Conservation (phyloP, 2,888 invertebrate species). For the Cheilosia vulpina region DNA sequence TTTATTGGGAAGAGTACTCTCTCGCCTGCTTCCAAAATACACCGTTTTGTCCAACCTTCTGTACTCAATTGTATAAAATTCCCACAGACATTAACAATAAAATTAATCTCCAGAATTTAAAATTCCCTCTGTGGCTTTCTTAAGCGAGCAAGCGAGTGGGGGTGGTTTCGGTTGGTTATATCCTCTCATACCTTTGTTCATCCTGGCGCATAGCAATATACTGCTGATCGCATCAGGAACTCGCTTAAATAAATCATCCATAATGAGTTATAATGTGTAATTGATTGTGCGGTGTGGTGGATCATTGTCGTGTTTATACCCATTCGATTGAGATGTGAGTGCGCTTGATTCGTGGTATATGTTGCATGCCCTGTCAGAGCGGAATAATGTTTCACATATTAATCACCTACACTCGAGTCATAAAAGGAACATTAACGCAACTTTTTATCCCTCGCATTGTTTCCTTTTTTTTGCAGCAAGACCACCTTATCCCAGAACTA, state of each 20-base stretch:
- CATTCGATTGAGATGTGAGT: conserved; percentile 48
- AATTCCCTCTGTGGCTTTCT: conserved; percentile 48
- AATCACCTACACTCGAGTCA: background rate
- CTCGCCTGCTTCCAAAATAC: background rate
- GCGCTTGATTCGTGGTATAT: conserved; percentile 1
- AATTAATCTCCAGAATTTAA: conserved; percentile 67
- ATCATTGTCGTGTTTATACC: conserved; percentile 58
- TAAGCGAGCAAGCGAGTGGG: conserved; percentile 36
- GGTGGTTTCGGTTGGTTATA: conserved; percentile 34
- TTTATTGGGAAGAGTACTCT: conserved; percentile 23
- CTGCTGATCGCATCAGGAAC: conserved; percentile 33
- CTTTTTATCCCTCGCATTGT: background rate
- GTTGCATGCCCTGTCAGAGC: conserved; percentile 14
- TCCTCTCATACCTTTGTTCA: background rate
- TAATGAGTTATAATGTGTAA: conserved; percentile 48
- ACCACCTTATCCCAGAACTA: background rate
- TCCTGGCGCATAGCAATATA: conserved; percentile 6
- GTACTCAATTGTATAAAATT: conserved; percentile 62
- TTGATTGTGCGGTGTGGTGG: conserved; percentile 33
- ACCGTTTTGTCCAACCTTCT: conserved; percentile 46
- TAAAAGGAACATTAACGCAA: background rate
- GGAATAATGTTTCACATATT: background rate
- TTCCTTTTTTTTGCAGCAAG: background rate
- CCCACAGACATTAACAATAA: conserved; percentile 70
- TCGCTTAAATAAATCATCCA: conserved; percentile 56